These are phyloP conservation scores for Dendrolimus punctatus DNA, from an alignment of 1,140 invertebrate species.

Conservation along the genomic window DNA sequence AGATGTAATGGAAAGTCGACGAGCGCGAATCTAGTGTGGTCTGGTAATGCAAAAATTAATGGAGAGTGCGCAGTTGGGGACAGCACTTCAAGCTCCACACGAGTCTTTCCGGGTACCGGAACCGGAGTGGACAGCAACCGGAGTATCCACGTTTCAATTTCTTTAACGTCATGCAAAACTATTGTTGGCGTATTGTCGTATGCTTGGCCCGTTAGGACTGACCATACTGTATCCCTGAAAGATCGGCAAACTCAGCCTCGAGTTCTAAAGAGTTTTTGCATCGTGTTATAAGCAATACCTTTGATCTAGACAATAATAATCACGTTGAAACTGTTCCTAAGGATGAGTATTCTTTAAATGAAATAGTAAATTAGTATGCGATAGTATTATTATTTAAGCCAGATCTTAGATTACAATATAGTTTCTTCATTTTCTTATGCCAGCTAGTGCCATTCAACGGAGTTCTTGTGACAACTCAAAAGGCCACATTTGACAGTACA, in stretches of 20 bases:
- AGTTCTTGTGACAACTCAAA: too few relatives aligned
- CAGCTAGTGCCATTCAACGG: too few relatives aligned
- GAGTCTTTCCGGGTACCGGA: slow-evolving; percentile 96
- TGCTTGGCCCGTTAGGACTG: slow-evolving; percentile 83
- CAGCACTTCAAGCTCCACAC: slow-evolving; percentile 94
- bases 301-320: too few relatives aligned
- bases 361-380: too few relatives aligned
- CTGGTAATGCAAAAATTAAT: slow-evolving; percentile 95
- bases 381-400: too few relatives aligned
- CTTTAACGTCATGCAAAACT: slow-evolving; percentile 95
- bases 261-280: too few relatives aligned
- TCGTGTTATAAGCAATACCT: too few relatives aligned
- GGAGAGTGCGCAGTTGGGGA: slow-evolving; percentile 90
- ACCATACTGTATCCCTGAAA: slow-evolving; percentile 93
- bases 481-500: too few relatives aligned
- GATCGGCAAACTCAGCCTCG: slow-evolving; percentile 6
- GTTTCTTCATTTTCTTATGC: too few relatives aligned
- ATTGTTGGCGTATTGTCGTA: slow-evolving; percentile 87
- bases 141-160: slow-evolving; percentile 99
- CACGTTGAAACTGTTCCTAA: too few relatives aligned
- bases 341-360: too few relatives aligned
- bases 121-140: slow-evolving; percentile 96
- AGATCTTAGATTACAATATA: too few relatives aligned
- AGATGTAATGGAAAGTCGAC: slow-evolving; percentile 99
- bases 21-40: slow-evolving; percentile 95